phyloP scores from a whole-genome alignment of 2,888 invertebrate genomes.

The Dendrolimus houi region DNA sequence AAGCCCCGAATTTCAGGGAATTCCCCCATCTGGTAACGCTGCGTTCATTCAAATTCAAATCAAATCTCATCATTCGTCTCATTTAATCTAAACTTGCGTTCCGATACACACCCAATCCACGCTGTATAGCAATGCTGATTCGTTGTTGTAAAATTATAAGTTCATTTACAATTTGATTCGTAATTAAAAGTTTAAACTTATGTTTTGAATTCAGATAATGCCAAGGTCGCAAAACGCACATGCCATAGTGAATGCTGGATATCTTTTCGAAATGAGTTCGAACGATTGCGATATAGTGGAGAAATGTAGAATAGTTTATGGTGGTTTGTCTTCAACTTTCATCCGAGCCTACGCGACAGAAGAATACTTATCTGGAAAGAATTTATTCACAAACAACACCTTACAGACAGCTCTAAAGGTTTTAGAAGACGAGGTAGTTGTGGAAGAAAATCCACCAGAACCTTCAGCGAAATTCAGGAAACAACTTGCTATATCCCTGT shows the following conservation, averaged over 20 bases:
- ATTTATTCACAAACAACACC: conserved; percentile 45
- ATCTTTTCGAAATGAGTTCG: conserved; percentile 70
- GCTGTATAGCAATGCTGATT: too few species aligned
- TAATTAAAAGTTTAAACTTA: too few species aligned
- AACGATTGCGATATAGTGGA: conserved; percentile 45
- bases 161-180: too few species aligned
- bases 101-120: too few species aligned
- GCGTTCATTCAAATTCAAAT: too few species aligned
- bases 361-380: conserved; percentile 54
- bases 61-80: too few species aligned
- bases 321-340: conserved; percentile 67
- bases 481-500: conserved; percentile 70
- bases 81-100: too few species aligned
- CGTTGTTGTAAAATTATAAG: too few species aligned
- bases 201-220: conserved; percentile 84
- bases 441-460: conserved; percentile 57
- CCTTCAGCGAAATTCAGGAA: conserved; percentile 76
- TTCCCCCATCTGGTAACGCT: too few species aligned
- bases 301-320: conserved; percentile 75
- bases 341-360: conserved; percentile 73
- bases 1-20: too few species aligned
- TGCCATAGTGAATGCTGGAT: conserved; percentile 85
- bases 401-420: conserved; percentile 46
- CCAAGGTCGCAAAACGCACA: conserved; percentile 84
- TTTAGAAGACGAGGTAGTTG: conserved; percentile 33